A percentile compares a stretch with the other conserved stretches of the same genome.
phyloP scores from a whole-genome alignment of 2,888 invertebrate genomes.

The Antheraea assamensis region DNA sequence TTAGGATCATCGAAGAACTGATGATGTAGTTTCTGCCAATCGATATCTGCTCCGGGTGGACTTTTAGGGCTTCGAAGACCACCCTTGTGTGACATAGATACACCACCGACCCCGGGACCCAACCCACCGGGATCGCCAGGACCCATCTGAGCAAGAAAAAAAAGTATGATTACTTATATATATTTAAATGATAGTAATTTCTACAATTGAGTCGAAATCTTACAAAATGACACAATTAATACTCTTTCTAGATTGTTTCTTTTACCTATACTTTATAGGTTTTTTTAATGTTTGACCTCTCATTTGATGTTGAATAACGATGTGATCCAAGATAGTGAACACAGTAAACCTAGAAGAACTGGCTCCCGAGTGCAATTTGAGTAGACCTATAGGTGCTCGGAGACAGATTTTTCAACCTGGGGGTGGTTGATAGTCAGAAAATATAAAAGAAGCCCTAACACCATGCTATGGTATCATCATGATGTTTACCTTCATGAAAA shows the following conservation, averaged over 20 bases:
- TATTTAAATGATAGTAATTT: background rate
- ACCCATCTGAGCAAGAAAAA: constrained; percentile 59
- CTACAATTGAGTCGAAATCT: background rate
- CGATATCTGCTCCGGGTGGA: constrained; percentile 85
- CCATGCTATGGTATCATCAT: too few relatives aligned
- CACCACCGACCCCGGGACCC: constrained; percentile 51
- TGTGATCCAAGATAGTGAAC: too few relatives aligned
- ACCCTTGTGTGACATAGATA: constrained; percentile 45
- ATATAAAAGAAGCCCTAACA: too few relatives aligned
- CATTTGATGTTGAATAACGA: too few relatives aligned
- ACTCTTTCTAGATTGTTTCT: too few relatives aligned
- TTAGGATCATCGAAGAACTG: constrained; percentile 91
- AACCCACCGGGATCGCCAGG: constrained; percentile 73
- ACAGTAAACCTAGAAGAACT: too few relatives aligned
- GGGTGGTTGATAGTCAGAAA: too few relatives aligned
- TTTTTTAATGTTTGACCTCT: too few relatives aligned
- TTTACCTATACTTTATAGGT: too few relatives aligned
- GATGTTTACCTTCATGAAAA: too few relatives aligned
- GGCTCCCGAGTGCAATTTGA: background rate
- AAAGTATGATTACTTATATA: background rate
- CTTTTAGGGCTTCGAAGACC: constrained; percentile 70
- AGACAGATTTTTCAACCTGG: too few relatives aligned
- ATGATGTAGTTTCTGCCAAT: constrained; percentile 95
- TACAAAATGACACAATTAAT: too few relatives aligned
- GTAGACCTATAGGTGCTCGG: background rate